These are phyloP conservation scores for Calephelis virginiensis DNA, from an alignment of 1,140 invertebrate species.

Conservation along the genomic window DNA sequence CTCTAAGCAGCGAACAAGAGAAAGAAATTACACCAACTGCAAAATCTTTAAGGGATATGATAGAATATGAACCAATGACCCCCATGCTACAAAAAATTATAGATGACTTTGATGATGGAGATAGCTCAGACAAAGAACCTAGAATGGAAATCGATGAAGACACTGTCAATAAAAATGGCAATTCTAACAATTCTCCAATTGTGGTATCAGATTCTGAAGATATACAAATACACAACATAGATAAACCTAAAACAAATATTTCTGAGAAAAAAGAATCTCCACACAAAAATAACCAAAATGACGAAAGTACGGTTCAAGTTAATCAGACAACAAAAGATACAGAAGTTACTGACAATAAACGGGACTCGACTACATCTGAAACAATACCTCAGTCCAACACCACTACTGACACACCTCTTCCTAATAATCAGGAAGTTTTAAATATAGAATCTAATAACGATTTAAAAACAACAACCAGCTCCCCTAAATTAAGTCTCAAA, in stretches of 20 bases:
- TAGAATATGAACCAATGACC: conserved; percentile 57
- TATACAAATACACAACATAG: conserved; percentile 17
- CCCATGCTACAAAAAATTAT: conserved; percentile 55
- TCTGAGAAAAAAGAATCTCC: conserved; percentile 11
- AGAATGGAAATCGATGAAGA: conserved; percentile 49
- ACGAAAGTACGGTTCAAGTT: background rate
- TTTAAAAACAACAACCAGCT: conserved; percentile 20
- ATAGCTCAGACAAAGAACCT: conserved; percentile 42
- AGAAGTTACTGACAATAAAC: conserved; percentile 16
- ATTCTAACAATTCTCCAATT: conserved; percentile 16
- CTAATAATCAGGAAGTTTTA: conserved; percentile 65
- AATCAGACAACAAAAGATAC: background rate
- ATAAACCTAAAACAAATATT: background rate
- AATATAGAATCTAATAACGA: conserved; percentile 22
- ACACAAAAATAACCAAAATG: conserved; percentile 21
- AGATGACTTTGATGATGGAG: conserved; percentile 58
- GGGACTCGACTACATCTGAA: conserved; percentile 16
- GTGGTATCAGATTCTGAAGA: conserved; percentile 30
- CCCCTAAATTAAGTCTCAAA: conserved; percentile 18
- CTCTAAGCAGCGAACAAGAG: conserved; percentile 27
- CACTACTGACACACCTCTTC: conserved; percentile 47
- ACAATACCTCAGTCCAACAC: conserved; percentile 13
- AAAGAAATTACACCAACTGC: conserved; percentile 25
- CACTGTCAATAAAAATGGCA: conserved; percentile 12
- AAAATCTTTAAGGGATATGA: conserved; percentile 50